Evolutionary conservation across 2,797 vertebrate species (phyloP).

Genomic region (Chrysocyon brachyurus): DNA sequence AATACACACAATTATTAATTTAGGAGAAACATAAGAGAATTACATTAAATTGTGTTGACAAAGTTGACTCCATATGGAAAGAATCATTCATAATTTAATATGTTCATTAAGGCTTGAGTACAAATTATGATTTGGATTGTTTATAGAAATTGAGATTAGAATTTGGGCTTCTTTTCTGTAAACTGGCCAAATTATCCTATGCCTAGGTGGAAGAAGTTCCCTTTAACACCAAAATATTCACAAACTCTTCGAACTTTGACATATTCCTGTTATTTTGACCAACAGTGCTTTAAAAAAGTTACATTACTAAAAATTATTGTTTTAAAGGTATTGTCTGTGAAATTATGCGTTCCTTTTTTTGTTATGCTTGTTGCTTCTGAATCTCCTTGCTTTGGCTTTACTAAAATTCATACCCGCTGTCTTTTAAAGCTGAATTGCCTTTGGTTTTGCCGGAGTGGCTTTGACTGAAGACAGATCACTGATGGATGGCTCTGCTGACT

Average conservation of each 20-base stretch:
- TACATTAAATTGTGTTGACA: background rate
- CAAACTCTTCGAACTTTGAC: background rate
- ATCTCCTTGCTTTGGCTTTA: background rate
- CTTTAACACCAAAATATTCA: background rate
- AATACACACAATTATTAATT: background rate
- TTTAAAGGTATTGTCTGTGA: background rate
- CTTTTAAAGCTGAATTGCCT: background rate
- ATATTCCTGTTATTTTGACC: background rate
- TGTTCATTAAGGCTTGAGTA: background rate
- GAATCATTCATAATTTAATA: background rate
- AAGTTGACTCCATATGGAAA: background rate
- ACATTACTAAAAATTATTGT: background rate
- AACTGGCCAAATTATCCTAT: background rate
- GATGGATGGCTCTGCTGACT: rapidly evolving
- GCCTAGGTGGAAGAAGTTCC: background rate
- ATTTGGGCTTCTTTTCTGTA: background rate
- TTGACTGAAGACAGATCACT: background rate
- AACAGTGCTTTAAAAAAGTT: background rate
- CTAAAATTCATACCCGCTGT: background rate
- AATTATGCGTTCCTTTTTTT: background rate
- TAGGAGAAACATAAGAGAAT: background rate
- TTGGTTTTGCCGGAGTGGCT: background rate
- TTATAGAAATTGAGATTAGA: background rate
- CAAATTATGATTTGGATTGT: background rate
- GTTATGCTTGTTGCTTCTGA: background rate